Evolutionary conservation across 2,888 invertebrate species (phyloP).

Genomic region (Blastobasis lacticolella): DNA sequence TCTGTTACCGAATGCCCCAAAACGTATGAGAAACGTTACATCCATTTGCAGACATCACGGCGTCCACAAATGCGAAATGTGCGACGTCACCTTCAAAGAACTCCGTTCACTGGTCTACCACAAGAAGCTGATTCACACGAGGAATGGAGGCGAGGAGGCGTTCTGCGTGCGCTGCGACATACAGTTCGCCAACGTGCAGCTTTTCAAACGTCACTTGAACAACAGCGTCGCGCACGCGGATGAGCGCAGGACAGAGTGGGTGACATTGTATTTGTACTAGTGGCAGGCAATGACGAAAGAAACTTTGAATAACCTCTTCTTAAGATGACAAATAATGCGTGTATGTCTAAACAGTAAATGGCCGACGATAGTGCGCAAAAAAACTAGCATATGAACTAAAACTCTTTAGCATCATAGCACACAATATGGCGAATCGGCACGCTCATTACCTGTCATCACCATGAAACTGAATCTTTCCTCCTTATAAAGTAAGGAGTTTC

Average conservation of each 20-base stretch:
- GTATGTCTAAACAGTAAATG: background rate
- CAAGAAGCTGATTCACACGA: background rate
- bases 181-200: background rate
- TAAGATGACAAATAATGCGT: no score
- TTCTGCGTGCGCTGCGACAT: background rate
- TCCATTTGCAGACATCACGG: conserved; percentile 5
- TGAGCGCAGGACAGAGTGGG: background rate
- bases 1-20: no score
- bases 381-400: background rate
- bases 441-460: no score
- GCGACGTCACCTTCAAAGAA: conserved; percentile 8
- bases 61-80: conserved; percentile 8
- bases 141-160: background rate
- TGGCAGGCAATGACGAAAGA: background rate
- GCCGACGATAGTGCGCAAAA: background rate
- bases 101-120: background rate
- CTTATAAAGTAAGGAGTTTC: no score
- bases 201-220: background rate
- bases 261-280: background rate
- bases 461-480: no score
- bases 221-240: background rate
- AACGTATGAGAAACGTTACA: background rate
- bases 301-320: background rate
- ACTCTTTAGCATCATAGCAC: background rate
- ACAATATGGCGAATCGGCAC: background rate